phyloP scores from a whole-genome alignment of 2,113 vertebrate species.

The Erythrocebus patas region DNA sequence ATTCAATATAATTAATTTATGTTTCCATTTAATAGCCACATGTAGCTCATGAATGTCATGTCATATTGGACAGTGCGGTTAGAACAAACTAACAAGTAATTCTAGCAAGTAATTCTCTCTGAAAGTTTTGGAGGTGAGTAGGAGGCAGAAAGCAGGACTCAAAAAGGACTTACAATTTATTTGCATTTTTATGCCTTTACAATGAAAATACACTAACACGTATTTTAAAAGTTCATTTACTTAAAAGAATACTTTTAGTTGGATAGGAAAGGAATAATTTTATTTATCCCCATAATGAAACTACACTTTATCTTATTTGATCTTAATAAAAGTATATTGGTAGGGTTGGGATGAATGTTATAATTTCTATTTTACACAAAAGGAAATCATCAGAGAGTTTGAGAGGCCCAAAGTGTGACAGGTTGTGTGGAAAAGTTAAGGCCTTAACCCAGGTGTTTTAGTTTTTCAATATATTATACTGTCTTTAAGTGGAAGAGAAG shows the following conservation, averaged over 20 bases:
- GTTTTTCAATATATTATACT: background rate
- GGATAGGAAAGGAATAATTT: background rate
- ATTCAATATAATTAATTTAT: background rate
- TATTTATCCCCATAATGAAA: background rate
- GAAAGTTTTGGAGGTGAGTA: background rate
- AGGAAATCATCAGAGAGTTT: background rate
- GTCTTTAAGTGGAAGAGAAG: background rate
- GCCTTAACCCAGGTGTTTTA: background rate
- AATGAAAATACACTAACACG: background rate
- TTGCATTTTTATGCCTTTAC: background rate
- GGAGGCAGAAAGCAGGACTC: background rate
- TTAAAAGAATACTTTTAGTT: background rate
- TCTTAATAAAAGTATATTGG: background rate
- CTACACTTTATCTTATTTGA: background rate
- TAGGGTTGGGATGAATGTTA: background rate
- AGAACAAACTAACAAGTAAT: background rate
- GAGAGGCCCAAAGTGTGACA: background rate
- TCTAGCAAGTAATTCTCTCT: background rate
- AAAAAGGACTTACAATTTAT: background rate
- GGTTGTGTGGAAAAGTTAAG: background rate
- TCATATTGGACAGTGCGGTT: background rate
- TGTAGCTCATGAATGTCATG: background rate
- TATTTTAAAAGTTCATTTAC: background rate
- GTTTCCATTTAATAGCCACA: background rate
- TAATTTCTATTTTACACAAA: background rate